Percentiles rank a stretch among this genome's conserved stretches.
Conservation (phyloP, 1,140 invertebrate species). For the Leucophenga varia region DNA sequence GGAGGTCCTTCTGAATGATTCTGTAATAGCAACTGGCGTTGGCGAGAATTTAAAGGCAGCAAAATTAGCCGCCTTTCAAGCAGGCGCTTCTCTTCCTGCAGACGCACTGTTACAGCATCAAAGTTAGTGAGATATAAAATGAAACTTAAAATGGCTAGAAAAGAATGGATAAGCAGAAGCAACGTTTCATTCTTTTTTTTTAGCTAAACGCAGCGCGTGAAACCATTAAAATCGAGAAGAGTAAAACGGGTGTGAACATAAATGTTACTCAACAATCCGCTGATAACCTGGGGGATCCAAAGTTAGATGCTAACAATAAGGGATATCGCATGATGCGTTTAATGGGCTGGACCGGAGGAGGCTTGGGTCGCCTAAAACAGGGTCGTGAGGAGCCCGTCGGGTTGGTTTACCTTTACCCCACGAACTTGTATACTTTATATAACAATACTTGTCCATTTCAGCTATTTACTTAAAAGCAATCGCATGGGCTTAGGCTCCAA, state of each 20-base stretch:
- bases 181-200: too few relatives aligned
- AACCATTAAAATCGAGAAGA: slow-evolving; percentile 43
- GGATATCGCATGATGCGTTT: slow-evolving; percentile 72
- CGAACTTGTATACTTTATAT: background rate
- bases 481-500: slow-evolving; percentile 37
- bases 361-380: slow-evolving; percentile 68
- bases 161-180: too few relatives aligned
- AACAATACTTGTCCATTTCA: slow-evolving; percentile 7
- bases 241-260: slow-evolving; percentile 36
- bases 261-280: slow-evolving; percentile 35
- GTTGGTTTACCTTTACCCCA: too few relatives aligned
- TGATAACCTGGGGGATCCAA: slow-evolving; percentile 26
- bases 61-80: slow-evolving; percentile 55
- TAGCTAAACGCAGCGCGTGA: slow-evolving; percentile 39
- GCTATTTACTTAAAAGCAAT: slow-evolving; percentile 46
- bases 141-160: too few relatives aligned
- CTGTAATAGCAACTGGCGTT: slow-evolving; percentile 37
- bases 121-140: slow-evolving; percentile 52
- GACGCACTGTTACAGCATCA: slow-evolving; percentile 60
- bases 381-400: slow-evolving; percentile 68
- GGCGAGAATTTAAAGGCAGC: slow-evolving; percentile 54
- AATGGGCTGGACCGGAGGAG: slow-evolving; percentile 82
- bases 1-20: slow-evolving; percentile 47
- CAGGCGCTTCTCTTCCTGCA: slow-evolving; percentile 54
- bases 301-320: slow-evolving; percentile 60